A percentile compares a stretch with the other conserved stretches of the same genome.
Conservation (phyloP, 2,888 invertebrate genomes). For the Pantelozetes paolii region DNA sequence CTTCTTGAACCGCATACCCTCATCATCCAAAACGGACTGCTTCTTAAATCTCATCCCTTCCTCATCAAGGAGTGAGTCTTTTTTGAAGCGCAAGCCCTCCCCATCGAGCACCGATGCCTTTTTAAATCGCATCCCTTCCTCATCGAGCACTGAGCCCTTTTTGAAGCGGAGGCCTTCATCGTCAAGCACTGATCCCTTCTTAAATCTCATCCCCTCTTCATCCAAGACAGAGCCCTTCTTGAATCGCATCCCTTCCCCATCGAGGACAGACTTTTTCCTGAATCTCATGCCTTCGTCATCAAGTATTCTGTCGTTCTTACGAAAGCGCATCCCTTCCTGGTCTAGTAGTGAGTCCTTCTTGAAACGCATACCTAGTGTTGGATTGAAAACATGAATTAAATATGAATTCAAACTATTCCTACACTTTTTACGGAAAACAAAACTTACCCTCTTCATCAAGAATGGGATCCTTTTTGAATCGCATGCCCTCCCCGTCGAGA, state of each 20-base stretch:
- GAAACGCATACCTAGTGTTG: slow-evolving; percentile 11
- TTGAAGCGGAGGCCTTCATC: background rate
- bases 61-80: slow-evolving; percentile 23
- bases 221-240: slow-evolving; percentile 10
- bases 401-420: background rate
- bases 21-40: slow-evolving; percentile 7
- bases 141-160: slow-evolving; percentile 1
- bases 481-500: background rate
- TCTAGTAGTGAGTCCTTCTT: background rate
- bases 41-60: slow-evolving; percentile 38
- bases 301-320: slow-evolving; percentile 3
- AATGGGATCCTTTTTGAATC: slow-evolving; percentile 11
- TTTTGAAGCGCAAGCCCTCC: slow-evolving; percentile 29
- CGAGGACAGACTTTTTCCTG: slow-evolving; percentile 20
- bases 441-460: slow-evolving; percentile 15
- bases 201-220: slow-evolving; percentile 28
- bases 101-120: background rate
- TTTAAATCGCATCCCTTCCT: slow-evolving; percentile 32
- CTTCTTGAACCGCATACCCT: slow-evolving; percentile 36
- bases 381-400: no score
- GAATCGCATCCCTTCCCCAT: slow-evolving; percentile 39
- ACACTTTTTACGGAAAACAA: no score
- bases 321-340: slow-evolving; percentile 24
- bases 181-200: background rate
- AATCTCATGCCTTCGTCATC: slow-evolving; percentile 41